Conservation (phyloP, 2,888 invertebrate species). For the Cosmopolites sordidus region DNA sequence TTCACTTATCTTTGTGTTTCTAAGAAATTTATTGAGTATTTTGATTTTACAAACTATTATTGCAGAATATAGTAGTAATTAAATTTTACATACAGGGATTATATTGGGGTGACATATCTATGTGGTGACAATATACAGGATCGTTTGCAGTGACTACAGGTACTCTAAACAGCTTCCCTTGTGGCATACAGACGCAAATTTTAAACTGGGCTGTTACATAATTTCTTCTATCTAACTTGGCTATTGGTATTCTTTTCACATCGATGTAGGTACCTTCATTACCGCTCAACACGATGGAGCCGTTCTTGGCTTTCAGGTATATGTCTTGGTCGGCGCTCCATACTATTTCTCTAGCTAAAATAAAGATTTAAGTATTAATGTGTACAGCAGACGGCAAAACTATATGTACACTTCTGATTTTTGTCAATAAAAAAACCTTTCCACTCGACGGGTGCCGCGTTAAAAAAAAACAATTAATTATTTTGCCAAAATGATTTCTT, state of each 20-base stretch:
- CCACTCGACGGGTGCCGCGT: no score
- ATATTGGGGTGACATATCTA: conserved; percentile 55
- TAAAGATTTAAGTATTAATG: conserved; percentile 3
- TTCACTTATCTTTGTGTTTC: no score
- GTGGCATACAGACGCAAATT: conserved; percentile 86
- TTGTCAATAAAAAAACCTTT: no score
- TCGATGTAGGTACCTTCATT: conserved; percentile 69
- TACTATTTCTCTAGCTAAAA: conserved; percentile 53
- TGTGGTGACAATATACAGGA: conserved; percentile 58
- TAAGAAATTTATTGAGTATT: no score
- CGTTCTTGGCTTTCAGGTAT: conserved; percentile 69
- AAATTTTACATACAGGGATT: conserved; percentile 63
- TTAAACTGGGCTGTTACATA: conserved; percentile 65
- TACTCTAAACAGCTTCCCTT: conserved; percentile 76
- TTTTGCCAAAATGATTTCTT: no score
- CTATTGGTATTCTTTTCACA: conserved; percentile 66
- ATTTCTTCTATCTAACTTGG: conserved; percentile 47
- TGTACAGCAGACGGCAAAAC: no score
- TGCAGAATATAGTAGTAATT: no score
- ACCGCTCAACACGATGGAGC: conserved; percentile 65
- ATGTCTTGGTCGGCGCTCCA: conserved; percentile 79
- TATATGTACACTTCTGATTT: no score
- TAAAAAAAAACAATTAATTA: no score
- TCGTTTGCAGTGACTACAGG: conserved; percentile 59
- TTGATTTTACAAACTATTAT: no score